These are phyloP conservation scores for Galeopsomyia nigrocyanea DNA, from an alignment of 2,888 invertebrate species.

Conservation along the genomic window DNA sequence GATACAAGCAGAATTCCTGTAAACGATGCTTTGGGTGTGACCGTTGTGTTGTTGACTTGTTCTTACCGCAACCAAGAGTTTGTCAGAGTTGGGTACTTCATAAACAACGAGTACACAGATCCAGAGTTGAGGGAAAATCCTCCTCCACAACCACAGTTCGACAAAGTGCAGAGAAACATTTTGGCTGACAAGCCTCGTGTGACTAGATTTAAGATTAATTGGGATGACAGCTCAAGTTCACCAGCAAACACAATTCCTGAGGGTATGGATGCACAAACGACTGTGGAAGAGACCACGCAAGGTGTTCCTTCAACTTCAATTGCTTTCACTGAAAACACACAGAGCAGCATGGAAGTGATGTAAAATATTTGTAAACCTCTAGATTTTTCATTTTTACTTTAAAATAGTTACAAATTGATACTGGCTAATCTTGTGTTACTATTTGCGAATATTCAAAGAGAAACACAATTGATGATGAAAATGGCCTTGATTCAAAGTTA, in stretches of 20 bases:
- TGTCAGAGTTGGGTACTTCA: conserved; percentile 97
- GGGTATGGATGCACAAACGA: conserved; percentile 60
- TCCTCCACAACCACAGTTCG: conserved; percentile 91
- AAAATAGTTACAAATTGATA: conserved; percentile 26
- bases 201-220: conserved; percentile 96
- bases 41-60: conserved; percentile 95
- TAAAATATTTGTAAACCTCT: conserved; percentile 52
- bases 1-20: conserved; percentile 94
- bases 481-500: conserved; percentile 21
- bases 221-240: conserved; percentile 80
- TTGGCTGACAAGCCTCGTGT: conserved; percentile 83
- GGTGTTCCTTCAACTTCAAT: conserved; percentile 63
- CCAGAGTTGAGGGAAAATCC: conserved; percentile 95
- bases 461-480: conserved; percentile 21
- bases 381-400: conserved; percentile 35
- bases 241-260: conserved; percentile 59
- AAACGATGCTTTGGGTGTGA: conserved; percentile 97
- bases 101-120: conserved; percentile 96
- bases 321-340: conserved; percentile 65
- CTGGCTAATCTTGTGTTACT: conserved; percentile 6
- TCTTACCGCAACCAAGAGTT: conserved; percentile 93
- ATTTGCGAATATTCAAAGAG: conserved; percentile 22
- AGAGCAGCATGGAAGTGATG: conserved; percentile 68
- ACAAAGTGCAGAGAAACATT: conserved; percentile 82
- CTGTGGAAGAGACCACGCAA: conserved; percentile 61